These are phyloP conservation scores for Sebastes cheni DNA, from an alignment of 2,797 vertebrate genomes.

Conservation along the genomic window DNA sequence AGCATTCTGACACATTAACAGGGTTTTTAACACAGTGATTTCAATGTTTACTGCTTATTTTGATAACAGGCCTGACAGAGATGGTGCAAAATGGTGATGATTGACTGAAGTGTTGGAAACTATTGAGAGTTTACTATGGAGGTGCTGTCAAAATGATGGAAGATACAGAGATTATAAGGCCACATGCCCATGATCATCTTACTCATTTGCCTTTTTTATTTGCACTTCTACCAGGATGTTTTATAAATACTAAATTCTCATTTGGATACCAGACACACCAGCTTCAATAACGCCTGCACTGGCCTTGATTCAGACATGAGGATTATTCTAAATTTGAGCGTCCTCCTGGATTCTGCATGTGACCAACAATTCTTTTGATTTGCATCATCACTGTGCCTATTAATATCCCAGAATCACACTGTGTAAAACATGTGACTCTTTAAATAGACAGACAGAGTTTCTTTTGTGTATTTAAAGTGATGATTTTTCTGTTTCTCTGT, in stretches of 20 bases:
- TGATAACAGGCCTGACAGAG: not conserved
- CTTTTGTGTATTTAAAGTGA: constrained; percentile 23
- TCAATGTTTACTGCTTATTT: not conserved
- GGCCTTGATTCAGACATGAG: constrained; percentile 18
- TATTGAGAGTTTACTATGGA: not conserved
- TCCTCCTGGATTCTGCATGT: constrained; percentile 18
- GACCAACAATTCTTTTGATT: constrained; percentile 33
- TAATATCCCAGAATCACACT: constrained; percentile 32
- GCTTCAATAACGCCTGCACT: not conserved
- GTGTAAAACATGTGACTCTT: constrained; percentile 26
- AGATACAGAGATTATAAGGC: not conserved
- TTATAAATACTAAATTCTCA: not conserved
- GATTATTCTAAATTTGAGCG: constrained; percentile 45
- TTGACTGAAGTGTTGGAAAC: not conserved
- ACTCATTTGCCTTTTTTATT: not conserved
- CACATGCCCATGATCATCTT: too few relatives aligned
- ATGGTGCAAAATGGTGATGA: not conserved
- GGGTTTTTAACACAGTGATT: too few relatives aligned
- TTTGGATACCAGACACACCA: not conserved
- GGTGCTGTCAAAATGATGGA: not conserved
- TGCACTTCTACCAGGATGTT: not conserved
- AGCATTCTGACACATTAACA: too few relatives aligned
- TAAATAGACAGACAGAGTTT: constrained; percentile 18
- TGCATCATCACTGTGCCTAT: constrained; percentile 31
- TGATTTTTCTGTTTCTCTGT: constrained; percentile 11